Conservation (phyloP, 2,888 invertebrate species). For the Hyles lineata region DNA sequence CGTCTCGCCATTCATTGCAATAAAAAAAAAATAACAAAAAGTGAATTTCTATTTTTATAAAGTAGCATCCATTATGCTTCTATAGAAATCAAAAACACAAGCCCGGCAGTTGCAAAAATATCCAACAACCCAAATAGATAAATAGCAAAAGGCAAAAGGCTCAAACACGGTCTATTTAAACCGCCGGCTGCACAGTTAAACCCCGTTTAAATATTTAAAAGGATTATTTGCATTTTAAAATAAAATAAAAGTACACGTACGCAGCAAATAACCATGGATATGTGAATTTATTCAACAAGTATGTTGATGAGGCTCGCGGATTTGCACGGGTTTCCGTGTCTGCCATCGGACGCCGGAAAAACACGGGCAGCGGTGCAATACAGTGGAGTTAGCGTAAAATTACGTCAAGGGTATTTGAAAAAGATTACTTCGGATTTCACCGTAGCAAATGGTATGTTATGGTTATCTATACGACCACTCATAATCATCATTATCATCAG, state of each 20-base stretch:
- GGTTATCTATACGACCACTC: no score
- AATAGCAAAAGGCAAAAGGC: no score
- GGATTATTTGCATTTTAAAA: constrained; percentile 6
- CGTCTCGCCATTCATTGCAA: no score
- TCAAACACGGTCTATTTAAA: neutral
- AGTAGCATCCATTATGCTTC: no score
- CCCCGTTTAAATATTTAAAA: constrained; percentile 1
- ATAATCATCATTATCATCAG: no score
- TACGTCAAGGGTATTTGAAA: no score
- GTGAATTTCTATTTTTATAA: no score
- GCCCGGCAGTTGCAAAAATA: no score
- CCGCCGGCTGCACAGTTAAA: neutral
- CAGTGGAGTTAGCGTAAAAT: neutral
- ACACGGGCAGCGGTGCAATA: neutral
- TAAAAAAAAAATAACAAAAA: no score
- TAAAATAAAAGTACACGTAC: neutral
- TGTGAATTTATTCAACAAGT: constrained; percentile 32
- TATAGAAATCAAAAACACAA: no score
- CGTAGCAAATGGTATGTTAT: neutral
- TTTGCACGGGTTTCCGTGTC: constrained; percentile 16
- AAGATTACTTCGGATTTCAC: neutral
- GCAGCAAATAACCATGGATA: constrained; percentile 9
- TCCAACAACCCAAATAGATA: no score
- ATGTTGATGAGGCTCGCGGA: constrained; percentile 26
- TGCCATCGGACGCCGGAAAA: neutral